Evolutionary conservation across 1,140 invertebrate genomes (phyloP), one percentile per base, ranked within the genome.

Genomic region (Hycleus cichorii): DNA sequence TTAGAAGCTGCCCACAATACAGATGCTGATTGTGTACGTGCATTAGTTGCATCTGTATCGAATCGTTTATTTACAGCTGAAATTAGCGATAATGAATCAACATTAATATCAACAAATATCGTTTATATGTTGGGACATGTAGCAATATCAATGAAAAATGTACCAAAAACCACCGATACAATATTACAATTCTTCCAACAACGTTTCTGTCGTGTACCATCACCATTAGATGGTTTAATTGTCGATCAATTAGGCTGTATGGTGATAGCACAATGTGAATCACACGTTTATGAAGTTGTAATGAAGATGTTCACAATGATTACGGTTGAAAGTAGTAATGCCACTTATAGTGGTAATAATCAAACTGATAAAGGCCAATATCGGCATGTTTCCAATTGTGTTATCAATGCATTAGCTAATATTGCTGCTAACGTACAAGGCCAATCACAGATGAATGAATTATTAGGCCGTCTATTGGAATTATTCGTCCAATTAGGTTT

Each of bases 221-320:
- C 87, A 7, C 81, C 85, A 27, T 79, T 98, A 45, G 96, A 99
- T 74, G 88, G 87, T 2, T 75, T 98, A 5, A 98, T 99, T 69
- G 91, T 99, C 8, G 93, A 97, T 75, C 95, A 98, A 74, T 77
- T 99, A 11, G 96, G 95, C 7, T 95, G 93, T 70, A 97, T 99
- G 87, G 90, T 97, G 47, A 93, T 99, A 43, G 90, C 91, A 3
- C 87, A 92, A 68, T 90, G 89, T 63, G 88, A 91, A 52, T 78
- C 81, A 8, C 80, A 86, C 43, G 88, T 97, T 9, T 93, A 95
- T 69, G 91, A 95, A 63, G 93, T 95, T 71, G 93, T 98, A 38
- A 96, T 99, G 93, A 87, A 91, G 67, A 95, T 97, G 90, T 98
- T 98, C 77, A 95, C 91, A 1, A 87, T 89, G 67, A 94, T 98